These are phyloP conservation scores for Nycticryphes semicollaris DNA, from an alignment of 2,113 vertebrate genomes.

Conservation along the genomic window DNA sequence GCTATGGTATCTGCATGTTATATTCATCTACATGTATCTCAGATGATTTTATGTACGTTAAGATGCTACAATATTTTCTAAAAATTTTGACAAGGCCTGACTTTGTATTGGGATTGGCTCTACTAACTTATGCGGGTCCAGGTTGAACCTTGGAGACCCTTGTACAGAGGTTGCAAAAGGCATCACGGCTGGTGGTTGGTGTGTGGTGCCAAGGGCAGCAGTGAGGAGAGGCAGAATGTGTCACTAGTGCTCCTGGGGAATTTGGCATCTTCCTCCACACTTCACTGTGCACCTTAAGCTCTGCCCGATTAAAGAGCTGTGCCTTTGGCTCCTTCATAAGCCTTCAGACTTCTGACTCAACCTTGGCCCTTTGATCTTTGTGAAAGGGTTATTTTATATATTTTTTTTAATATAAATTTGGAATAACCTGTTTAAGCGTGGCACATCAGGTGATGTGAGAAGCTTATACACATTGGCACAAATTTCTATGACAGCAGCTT, in stretches of 20 bases:
- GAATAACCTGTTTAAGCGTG: not conserved
- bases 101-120: not conserved
- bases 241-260: not conserved
- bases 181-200: fast-evolving
- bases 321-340: not conserved
- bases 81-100: not conserved
- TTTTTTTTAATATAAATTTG: not conserved
- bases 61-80: not conserved
- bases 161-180: not conserved
- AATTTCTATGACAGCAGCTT: not conserved
- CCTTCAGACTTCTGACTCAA: not conserved
- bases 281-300: not conserved
- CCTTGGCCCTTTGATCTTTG: not conserved
- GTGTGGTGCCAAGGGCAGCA: not conserved
- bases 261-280: not conserved
- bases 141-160: not conserved
- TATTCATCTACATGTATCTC: not conserved
- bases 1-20: slow-evolving; percentile 83
- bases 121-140: fast-evolving
- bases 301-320: not conserved
- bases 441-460: not conserved
- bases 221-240: not conserved
- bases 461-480: fast-evolving
- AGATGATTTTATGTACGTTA: not conserved
- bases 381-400: not conserved